Conservation (phyloP, 2,113 vertebrate genomes). For the Prinia subflava region DNA sequence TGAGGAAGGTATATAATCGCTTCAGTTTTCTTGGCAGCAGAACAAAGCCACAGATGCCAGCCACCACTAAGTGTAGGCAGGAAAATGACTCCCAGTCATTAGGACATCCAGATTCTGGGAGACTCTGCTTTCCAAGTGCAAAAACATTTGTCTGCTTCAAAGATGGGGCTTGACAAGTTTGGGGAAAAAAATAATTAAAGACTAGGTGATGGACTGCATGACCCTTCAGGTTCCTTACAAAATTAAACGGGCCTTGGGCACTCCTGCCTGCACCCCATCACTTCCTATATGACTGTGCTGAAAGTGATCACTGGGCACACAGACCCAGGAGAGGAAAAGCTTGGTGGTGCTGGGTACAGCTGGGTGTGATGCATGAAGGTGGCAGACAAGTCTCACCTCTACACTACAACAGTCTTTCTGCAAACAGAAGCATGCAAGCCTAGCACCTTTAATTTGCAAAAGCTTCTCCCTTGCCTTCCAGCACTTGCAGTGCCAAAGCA, state of each 20-base stretch:
- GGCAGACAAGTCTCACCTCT: background rate
- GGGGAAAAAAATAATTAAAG: background rate
- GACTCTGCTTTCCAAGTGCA: background rate
- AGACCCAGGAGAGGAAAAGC: background rate
- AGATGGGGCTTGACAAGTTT: background rate
- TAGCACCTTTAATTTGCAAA: background rate
- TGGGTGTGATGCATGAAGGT: background rate
- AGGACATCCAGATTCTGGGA: background rate
- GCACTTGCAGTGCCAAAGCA: background rate
- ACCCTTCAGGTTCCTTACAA: background rate
- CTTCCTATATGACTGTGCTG: background rate
- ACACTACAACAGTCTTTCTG: background rate
- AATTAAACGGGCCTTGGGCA: background rate
- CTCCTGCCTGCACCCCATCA: background rate
- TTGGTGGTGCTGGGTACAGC: fast-evolving
- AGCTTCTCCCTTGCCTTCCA: background rate
- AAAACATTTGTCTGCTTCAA: background rate
- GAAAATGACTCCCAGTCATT: background rate
- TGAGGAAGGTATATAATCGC: background rate
- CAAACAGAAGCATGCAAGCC: background rate
- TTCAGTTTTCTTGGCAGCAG: background rate
- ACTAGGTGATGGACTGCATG: background rate
- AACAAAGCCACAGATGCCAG: background rate
- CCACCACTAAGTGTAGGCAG: background rate
- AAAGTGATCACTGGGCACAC: background rate